Evolutionary conservation across 2,888 invertebrate species (phyloP).

Genomic region (Homarus gammarus): DNA sequence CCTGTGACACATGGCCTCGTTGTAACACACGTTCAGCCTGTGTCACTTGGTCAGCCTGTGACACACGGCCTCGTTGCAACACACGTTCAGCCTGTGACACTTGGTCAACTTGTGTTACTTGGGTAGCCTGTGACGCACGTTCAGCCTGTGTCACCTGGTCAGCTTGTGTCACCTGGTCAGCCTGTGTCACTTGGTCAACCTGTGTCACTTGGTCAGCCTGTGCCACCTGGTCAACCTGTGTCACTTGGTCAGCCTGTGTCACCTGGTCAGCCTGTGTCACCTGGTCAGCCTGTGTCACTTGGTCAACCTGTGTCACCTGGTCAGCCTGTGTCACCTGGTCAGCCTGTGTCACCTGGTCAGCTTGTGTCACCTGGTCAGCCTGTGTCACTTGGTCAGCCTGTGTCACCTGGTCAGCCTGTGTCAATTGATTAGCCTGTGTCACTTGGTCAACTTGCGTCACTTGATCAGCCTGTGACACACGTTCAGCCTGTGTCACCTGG

Average conservation of each 20-base stretch:
- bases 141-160: neutral
- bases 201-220: slow-evolving; percentile 1
- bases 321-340: neutral
- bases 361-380: neutral
- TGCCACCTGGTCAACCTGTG: neutral
- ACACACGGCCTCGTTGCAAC: neutral
- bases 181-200: neutral
- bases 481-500: neutral
- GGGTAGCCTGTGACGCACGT: neutral
- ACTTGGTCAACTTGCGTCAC: neutral
- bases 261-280: neutral
- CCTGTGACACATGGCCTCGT: neutral
- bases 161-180: neutral
- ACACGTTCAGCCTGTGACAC: neutral
- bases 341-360: neutral
- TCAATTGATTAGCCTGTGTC: neutral
- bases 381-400: neutral
- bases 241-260: neutral
- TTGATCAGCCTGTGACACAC: neutral
- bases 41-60: neutral
- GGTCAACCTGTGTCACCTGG: neutral
- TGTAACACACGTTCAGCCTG: no score
- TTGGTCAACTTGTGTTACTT: neutral
- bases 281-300: neutral
- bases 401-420: neutral